Conservation (phyloP, 2,113 vertebrate genomes). For the Varanus salvator region DNA sequence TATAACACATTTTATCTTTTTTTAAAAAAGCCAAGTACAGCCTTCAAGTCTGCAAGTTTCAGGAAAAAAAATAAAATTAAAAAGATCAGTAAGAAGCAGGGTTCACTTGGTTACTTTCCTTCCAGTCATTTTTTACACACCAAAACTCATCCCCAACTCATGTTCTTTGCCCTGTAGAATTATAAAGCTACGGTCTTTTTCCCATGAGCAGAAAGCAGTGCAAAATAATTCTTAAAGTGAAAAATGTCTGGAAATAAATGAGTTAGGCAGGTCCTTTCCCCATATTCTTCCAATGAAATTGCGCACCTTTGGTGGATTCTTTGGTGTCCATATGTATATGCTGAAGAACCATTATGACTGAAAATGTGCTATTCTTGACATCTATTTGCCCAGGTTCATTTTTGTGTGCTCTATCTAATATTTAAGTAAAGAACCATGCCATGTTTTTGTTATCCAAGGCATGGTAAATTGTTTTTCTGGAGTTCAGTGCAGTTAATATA, state of each 20-base stretch:
- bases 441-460: slow-evolving; percentile 53
- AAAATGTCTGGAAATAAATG: not conserved
- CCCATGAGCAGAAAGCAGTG: not conserved
- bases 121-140: not conserved
- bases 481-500: not conserved
- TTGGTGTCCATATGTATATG: slow-evolving; percentile 21
- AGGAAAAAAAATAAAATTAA: not conserved
- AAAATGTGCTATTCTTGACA: slow-evolving; percentile 35
- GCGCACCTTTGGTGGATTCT: slow-evolving; percentile 25
- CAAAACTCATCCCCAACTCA: not conserved
- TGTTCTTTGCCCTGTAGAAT: not conserved
- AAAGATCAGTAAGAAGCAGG: not conserved
- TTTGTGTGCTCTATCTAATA: slow-evolving; percentile 3
- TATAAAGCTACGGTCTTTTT: not conserved
- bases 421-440: slow-evolving; percentile 31
- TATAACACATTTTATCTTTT: not conserved
- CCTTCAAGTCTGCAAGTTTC: not conserved
- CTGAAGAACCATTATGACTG: not conserved
- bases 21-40: not conserved
- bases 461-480: not conserved
- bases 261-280: too few relatives aligned
- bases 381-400: slow-evolving; percentile 15
- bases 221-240: not conserved
- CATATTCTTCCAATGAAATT: not conserved
- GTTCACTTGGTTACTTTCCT: not conserved